Evolutionary conservation across 2,888 invertebrate species (phyloP), one percentile per base, ranked within the genome.

Genomic region (Scaeva pyrastri): DNA sequence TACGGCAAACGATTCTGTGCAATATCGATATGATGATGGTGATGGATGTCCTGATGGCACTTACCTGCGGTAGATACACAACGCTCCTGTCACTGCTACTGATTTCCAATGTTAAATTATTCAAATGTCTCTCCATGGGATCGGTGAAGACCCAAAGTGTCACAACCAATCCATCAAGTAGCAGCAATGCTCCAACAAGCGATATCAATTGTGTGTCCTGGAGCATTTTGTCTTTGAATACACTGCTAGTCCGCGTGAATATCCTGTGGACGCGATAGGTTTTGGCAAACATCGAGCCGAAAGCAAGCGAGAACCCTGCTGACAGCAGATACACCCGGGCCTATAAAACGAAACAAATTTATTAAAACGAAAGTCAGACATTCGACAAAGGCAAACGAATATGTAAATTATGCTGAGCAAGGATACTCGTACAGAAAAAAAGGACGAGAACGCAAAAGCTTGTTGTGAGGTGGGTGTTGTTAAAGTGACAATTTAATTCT

Each of bases 271-370:
- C 97, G 70, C 98, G 93, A 93, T 98, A 98, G 0, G 98, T 98
- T 93, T 98, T 98, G 3, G 97, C 97, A 91, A 98, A 98, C 97
- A 98, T 98, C 21, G 98, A 97, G 43, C 98, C 98, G 90, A 98
- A 98, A 1, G 98, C 97, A 88, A 98, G 92, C 0, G 98, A 97
- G 92, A 98, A 98, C 36, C 98, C 98, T 60, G 97, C 97, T 2
- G 97, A 97, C 66, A 98, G 93, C 70, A 98, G 94, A 93, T 97
- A 98, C 19, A 97, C 97, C 90, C 97, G 94, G 62, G 96, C 95
- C 98, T 98, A 94, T 39, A 93, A 92, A 87, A 80, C 87, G 6
- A 79, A 73, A 60, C 31, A 60, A 82, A 66, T 66, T 48, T 50
- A 66, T 66, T 66, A 48, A 45, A 64, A 43, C 23, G 19, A 31